phyloP scores from a whole-genome alignment of 2,888 invertebrate genomes.

The Cremastobaeus sp. region DNA sequence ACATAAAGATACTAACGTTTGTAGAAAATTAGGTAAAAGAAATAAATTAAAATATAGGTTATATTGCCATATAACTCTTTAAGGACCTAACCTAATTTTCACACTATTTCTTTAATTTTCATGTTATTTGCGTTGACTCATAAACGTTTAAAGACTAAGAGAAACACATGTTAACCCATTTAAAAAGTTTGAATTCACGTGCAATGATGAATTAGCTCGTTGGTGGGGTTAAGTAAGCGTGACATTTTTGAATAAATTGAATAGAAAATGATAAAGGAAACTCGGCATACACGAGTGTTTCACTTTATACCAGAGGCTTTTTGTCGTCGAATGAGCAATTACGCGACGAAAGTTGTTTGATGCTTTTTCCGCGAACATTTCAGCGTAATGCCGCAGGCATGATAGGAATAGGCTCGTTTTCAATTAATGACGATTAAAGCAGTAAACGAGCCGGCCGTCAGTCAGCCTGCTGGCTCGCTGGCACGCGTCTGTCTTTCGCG shows the following conservation, averaged over 20 bases:
- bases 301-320: constrained; percentile 3
- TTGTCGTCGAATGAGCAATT: constrained; percentile 46
- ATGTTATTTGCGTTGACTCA: no score
- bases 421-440: constrained; percentile 62
- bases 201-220: no score
- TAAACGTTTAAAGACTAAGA: no score
- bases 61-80: no score
- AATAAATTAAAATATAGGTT: no score
- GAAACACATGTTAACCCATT: no score
- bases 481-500: constrained; percentile 60
- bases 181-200: no score
- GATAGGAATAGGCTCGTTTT: constrained; percentile 53
- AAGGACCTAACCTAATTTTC: no score
- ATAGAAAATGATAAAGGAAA: constrained; percentile 21
- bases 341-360: background rate
- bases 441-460: constrained; percentile 47
- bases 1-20: no score
- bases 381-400: constrained; percentile 42
- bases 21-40: no score
- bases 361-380: constrained; percentile 44
- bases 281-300: constrained; percentile 7
- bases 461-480: constrained; percentile 39
- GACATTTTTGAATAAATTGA: constrained; percentile 26
- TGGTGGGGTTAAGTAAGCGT: constrained; percentile 13
- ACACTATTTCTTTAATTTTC: no score